Conservation (phyloP, 2,888 invertebrate genomes). For the Agrenia bidenticulata region DNA sequence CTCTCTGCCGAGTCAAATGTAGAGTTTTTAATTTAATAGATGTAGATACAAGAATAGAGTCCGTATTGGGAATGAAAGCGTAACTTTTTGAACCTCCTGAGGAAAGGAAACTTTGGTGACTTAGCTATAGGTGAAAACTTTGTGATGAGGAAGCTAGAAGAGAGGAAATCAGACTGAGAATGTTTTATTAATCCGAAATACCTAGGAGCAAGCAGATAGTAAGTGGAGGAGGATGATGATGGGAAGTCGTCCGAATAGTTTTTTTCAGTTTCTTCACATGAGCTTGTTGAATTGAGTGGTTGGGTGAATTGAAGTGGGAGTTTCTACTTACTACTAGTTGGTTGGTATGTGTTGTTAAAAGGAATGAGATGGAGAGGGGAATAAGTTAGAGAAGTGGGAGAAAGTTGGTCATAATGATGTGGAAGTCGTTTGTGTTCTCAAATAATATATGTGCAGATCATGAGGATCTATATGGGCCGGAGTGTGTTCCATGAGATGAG, state of each 20-base stretch:
- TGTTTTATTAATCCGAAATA: slow-evolving; percentile 9
- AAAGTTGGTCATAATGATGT: slow-evolving; percentile 19
- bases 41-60: no score
- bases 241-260: background rate
- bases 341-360: no score
- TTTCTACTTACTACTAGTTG: background rate
- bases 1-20: no score
- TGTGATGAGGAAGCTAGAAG: no score
- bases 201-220: background rate
- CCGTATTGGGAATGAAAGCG: no score
- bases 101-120: no score
- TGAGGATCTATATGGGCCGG: no score
- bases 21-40: no score
- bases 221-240: background rate
- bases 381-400: slow-evolving; percentile 5
- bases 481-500: slow-evolving; percentile 1
- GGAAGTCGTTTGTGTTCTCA: slow-evolving; percentile 1
- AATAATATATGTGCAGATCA: no score
- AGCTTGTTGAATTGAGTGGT: slow-evolving; percentile 9
- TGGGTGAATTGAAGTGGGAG: slow-evolving; percentile 10
- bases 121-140: no score
- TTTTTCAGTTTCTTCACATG: slow-evolving; percentile 1
- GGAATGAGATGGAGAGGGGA: background rate
- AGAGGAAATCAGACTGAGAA: slow-evolving; percentile 2
- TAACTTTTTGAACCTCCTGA: no score